A percentile compares a stretch with the other conserved stretches of the same genome.
Conservation (phyloP, 2,113 vertebrate genomes). For the Nycticorax nycticorax region DNA sequence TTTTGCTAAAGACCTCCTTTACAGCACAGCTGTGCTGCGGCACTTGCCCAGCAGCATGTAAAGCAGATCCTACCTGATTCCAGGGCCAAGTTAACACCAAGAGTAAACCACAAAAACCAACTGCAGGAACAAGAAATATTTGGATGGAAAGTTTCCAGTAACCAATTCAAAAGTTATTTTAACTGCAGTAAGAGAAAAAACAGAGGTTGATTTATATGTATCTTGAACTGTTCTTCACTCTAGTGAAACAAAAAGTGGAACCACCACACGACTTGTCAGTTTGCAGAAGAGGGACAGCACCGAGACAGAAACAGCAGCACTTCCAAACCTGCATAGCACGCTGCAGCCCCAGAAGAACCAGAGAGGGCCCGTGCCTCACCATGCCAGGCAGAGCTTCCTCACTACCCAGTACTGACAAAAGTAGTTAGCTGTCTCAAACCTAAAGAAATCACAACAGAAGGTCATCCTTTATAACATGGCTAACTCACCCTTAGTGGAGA, state of each 20-base stretch:
- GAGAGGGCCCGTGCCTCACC: rapidly evolving
- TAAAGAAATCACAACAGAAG: neutral
- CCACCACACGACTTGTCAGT: rapidly evolving
- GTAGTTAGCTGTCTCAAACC: neutral
- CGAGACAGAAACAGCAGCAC: rapidly evolving
- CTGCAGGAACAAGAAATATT: neutral
- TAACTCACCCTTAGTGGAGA: neutral
- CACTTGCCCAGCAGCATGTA: neutral
- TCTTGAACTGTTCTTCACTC: neutral
- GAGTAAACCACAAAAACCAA: neutral
- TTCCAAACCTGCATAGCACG: rapidly evolving
- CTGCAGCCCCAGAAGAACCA: neutral
- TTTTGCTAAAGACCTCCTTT: neutral
- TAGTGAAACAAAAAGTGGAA: neutral
- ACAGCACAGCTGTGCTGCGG: neutral
- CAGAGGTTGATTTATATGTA: neutral
- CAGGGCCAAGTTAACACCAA: rapidly evolving
- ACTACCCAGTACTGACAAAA: neutral
- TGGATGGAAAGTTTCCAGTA: neutral
- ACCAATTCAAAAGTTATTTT: neutral
- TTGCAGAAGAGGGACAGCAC: neutral
- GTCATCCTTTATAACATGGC: neutral
- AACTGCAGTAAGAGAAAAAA: neutral
- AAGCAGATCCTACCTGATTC: neutral
- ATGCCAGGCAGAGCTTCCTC: neutral